Conservation (phyloP, 2,797 vertebrate genomes). For the Crenuchus spilurus region DNA sequence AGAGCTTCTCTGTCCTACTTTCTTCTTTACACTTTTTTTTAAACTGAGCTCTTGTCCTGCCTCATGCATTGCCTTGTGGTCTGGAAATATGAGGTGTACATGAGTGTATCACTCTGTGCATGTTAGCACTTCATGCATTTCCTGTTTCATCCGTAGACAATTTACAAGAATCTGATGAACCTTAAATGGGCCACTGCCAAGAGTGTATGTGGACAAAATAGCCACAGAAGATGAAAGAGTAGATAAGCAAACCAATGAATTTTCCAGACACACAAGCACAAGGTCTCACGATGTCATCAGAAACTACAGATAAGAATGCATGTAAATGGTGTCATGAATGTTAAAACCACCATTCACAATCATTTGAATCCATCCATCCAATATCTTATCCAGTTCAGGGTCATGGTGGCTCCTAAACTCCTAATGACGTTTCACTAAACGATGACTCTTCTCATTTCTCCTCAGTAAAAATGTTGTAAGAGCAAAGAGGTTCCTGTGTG, state of each 20-base stretch:
- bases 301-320: neutral
- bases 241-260: neutral
- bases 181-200: neutral
- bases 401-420: too few species aligned
- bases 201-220: neutral
- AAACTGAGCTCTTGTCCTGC: neutral
- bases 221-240: conserved; percentile 17
- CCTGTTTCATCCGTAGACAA: conserved; percentile 35
- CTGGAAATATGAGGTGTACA: neutral
- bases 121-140: conserved; percentile 36
- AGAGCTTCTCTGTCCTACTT: too few species aligned
- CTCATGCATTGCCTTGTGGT: neutral
- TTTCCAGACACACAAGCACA: neutral
- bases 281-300: neutral
- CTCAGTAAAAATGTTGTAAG: conserved; percentile 79
- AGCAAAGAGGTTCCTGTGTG: conserved; percentile 79
- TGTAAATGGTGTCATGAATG: too few species aligned
- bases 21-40: too few species aligned
- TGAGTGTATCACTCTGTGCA: neutral
- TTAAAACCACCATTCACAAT: neutral
- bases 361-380: too few species aligned
- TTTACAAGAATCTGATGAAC: conserved; percentile 36
- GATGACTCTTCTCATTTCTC: conserved; percentile 13
- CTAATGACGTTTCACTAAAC: neutral
- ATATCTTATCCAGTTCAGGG: too few species aligned